Evolutionary conservation across 1,140 invertebrate species (phyloP).

Genomic region (Wasmannia auropunctata): DNA sequence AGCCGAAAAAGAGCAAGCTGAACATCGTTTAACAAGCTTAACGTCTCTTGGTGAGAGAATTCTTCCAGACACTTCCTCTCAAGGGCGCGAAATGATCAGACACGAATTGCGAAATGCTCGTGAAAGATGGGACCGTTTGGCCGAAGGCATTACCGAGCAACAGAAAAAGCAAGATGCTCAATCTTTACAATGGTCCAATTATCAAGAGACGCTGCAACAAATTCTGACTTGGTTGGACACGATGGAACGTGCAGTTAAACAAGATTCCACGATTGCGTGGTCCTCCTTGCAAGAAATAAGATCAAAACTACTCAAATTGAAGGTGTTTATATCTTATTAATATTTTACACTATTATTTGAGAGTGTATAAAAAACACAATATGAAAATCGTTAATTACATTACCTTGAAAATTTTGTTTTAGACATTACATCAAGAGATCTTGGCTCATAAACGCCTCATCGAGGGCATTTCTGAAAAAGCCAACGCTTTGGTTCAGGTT

Average conservation of each 20-base stretch:
- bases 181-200: conserved; percentile 93
- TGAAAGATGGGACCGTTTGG: conserved; percentile 94
- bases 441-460: conserved; percentile 95
- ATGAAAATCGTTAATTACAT: background rate
- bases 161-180: conserved; percentile 94
- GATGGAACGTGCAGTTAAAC: conserved; percentile 92
- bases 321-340: conserved; percentile 83
- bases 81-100: conserved; percentile 94
- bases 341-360: background rate
- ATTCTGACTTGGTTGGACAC: conserved; percentile 94
- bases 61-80: conserved; percentile 95
- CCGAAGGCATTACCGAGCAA: conserved; percentile 91
- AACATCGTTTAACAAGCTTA: conserved; percentile 90
- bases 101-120: conserved; percentile 91
- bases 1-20: conserved; percentile 93
- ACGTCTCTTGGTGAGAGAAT: conserved; percentile 93
- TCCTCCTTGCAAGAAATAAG: conserved; percentile 93
- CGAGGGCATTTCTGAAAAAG: conserved; percentile 95
- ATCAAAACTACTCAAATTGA: conserved; percentile 94
- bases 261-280: conserved; percentile 89
- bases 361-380: background rate
- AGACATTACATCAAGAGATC: conserved; percentile 95
- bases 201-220: conserved; percentile 94
- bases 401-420: conserved; percentile 37
- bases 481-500: conserved; percentile 88